Evolutionary conservation across 2,113 vertebrate genomes (phyloP).

Genomic region (Lepisosteus oculatus): DNA sequence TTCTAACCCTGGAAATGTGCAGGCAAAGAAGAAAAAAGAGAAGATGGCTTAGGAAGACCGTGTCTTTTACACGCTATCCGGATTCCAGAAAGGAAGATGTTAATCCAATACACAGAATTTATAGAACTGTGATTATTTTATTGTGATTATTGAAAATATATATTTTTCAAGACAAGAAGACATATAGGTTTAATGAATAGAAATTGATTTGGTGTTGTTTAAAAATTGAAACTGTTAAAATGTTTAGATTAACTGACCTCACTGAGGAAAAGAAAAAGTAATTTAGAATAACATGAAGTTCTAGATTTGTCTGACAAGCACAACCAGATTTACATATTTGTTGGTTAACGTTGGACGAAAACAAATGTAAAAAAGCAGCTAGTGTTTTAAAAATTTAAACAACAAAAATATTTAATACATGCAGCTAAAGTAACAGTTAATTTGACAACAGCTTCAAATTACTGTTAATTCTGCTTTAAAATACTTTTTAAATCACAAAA

Average conservation of each 20-base stretch:
- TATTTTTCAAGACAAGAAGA: slow-evolving; percentile 84
- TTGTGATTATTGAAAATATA: slow-evolving; percentile 82
- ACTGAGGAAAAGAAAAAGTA: slow-evolving; percentile 63
- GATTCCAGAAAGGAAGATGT: slow-evolving; percentile 41
- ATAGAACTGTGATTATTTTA: slow-evolving; percentile 77
- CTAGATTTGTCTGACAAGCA: slow-evolving; percentile 85
- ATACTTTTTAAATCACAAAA: slow-evolving; percentile 54
- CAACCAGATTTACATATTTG: slow-evolving; percentile 72
- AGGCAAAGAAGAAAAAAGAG: slow-evolving; percentile 52
- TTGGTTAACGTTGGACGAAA: slow-evolving; percentile 48
- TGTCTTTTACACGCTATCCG: slow-evolving; percentile 30
- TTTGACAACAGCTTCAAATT: slow-evolving; percentile 42
- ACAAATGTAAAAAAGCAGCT: slow-evolving; percentile 46
- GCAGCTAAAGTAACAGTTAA: slow-evolving; percentile 47
- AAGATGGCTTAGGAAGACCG: slow-evolving; percentile 39
- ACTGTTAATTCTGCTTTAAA: slow-evolving; percentile 54
- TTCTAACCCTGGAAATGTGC: slow-evolving; percentile 36
- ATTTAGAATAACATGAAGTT: slow-evolving; percentile 65
- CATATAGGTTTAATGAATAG: slow-evolving; percentile 67
- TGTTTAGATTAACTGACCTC: slow-evolving; percentile 74
- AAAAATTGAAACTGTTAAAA: slow-evolving; percentile 62
- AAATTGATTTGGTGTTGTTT: slow-evolving; percentile 76
- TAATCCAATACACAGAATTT: slow-evolving; percentile 58
- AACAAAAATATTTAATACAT: slow-evolving; percentile 43
- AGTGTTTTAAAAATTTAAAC: slow-evolving; percentile 50